A percentile compares a stretch with the other conserved stretches of the same genome.
phyloP scores from a whole-genome alignment of 2,888 invertebrate species.

The Alentia gelatinosa region DNA sequence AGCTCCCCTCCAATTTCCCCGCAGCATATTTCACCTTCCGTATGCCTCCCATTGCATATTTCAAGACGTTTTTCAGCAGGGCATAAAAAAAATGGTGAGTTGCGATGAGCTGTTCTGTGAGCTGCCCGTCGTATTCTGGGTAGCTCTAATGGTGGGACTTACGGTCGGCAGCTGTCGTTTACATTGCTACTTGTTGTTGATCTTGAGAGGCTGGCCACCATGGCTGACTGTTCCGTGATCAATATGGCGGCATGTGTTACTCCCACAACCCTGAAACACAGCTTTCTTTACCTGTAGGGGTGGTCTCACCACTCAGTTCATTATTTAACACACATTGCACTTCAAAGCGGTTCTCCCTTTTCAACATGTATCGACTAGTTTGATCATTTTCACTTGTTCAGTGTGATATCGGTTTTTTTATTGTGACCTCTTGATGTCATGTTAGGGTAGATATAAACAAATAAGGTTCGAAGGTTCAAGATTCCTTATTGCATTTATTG shows the following conservation, averaged over 20 bases:
- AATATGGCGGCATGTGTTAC: no score
- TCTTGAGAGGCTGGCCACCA: not conserved
- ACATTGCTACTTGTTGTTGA: not conserved
- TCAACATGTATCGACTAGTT: no score
- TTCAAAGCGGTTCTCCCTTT: no score
- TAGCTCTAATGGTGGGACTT: not conserved
- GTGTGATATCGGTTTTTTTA: no score
- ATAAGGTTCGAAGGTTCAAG: no score
- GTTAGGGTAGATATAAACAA: no score
- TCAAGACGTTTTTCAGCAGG: not conserved
- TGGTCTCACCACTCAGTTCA: no score
- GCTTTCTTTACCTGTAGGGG: not conserved
- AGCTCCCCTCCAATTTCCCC: not conserved
- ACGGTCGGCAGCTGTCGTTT: not conserved
- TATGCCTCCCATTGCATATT: not conserved
- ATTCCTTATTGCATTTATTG: no score
- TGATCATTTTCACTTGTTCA: no score
- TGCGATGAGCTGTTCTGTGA: not conserved
- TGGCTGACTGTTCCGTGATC: not conserved
- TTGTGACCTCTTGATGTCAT: no score
- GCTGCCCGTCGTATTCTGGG: not conserved
- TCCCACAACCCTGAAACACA: not conserved
- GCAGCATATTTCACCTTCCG: not conserved
- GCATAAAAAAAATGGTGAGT: not conserved
- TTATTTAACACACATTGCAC: no score